A percentile compares a stretch with the other conserved stretches of the same genome.
phyloP scores from a whole-genome alignment of 2,888 invertebrate genomes.

The Keiferia lycopersicella region DNA sequence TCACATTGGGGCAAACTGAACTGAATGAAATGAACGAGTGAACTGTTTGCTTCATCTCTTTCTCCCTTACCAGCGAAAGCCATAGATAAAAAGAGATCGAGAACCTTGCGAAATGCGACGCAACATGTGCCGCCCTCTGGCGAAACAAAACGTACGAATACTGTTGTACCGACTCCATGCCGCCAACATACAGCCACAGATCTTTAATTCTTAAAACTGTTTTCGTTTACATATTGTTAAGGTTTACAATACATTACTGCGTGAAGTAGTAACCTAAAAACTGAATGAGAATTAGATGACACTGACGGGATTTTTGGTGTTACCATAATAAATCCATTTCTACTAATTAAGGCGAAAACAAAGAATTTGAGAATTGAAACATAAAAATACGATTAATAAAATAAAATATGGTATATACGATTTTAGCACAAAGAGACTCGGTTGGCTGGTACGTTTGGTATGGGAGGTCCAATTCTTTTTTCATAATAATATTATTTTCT shows the following conservation, averaged over 20 bases:
- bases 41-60: slow-evolving; percentile 1
- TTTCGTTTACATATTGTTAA: not conserved
- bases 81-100: not conserved
- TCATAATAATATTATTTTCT: too few relatives aligned
- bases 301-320: not conserved
- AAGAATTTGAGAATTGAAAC: too few relatives aligned
- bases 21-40: slow-evolving; percentile 26
- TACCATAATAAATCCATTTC: not conserved
- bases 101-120: not conserved
- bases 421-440: too few relatives aligned
- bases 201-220: not conserved
- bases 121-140: not conserved
- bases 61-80: not conserved
- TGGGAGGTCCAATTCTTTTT: too few relatives aligned
- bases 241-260: not conserved
- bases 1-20: slow-evolving; percentile 35
- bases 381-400: too few relatives aligned
- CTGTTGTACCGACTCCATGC: slow-evolving; percentile 42
- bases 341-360: not conserved
- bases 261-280: not conserved
- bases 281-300: slow-evolving; percentile 2
- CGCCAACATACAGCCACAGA: not conserved
- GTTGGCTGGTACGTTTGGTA: too few relatives aligned
- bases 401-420: too few relatives aligned
- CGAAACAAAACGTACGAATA: not conserved